Conservation (phyloP, 2,888 invertebrate genomes). For the Cataglyphis rosenhaueri region DNA sequence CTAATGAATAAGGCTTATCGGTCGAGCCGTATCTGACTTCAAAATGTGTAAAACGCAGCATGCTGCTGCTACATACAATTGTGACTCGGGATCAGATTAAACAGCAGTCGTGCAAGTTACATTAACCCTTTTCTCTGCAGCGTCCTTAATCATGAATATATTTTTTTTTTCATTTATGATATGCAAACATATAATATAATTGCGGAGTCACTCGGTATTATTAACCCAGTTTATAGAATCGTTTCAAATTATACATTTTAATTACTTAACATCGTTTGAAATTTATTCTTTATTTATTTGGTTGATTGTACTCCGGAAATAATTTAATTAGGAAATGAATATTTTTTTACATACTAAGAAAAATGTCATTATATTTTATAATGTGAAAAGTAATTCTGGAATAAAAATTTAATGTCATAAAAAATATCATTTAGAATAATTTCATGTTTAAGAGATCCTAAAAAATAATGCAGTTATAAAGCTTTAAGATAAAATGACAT, state of each 20-base stretch:
- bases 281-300: background rate
- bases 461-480: constrained; percentile 5
- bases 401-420: constrained; percentile 13
- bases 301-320: background rate
- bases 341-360: background rate
- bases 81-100: constrained; percentile 68
- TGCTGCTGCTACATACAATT: constrained; percentile 48
- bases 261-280: constrained; percentile 1
- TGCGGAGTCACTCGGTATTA: constrained; percentile 23
- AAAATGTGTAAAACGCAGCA: constrained; percentile 57
- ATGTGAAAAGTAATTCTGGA: background rate
- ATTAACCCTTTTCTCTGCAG: constrained; percentile 56
- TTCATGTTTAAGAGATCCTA: background rate
- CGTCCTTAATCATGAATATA: constrained; percentile 30
- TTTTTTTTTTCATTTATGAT: constrained; percentile 38
- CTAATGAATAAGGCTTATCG: constrained; percentile 73
- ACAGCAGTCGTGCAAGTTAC: constrained; percentile 58
- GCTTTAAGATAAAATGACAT: background rate
- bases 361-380: background rate
- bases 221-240: background rate
- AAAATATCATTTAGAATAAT: background rate
- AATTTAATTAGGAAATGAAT: background rate
- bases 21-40: constrained; percentile 49
- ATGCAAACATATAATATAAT: constrained; percentile 28
- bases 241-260: background rate